Evolutionary conservation across 2,797 vertebrate genomes (phyloP).

Genomic region (Micromesistius poutassou): DNA sequence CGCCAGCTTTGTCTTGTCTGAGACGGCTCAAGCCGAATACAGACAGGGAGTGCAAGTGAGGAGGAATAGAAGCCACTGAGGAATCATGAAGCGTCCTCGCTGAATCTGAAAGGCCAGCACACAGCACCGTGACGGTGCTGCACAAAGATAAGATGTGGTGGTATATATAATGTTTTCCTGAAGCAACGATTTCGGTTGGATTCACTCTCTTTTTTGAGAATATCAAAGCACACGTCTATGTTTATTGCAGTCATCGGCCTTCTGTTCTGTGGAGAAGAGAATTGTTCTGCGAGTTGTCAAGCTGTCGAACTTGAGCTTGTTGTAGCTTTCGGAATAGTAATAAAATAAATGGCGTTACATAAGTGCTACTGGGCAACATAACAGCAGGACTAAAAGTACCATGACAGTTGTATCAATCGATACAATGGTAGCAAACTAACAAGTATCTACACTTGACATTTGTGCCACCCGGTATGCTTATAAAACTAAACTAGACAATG

Average conservation of each 20-base stretch:
- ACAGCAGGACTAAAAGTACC: background rate
- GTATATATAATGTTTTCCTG: background rate
- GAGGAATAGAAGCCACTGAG: background rate
- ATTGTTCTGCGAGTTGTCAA: background rate
- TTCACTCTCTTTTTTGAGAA: background rate
- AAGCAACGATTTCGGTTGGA: background rate
- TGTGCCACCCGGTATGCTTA: background rate
- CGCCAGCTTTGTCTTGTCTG: background rate
- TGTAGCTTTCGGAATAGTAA: background rate
- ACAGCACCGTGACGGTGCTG: background rate
- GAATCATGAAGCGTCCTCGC: background rate
- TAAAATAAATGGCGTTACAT: background rate
- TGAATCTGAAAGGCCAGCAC: background rate
- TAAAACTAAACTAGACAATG: background rate
- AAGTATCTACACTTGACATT: background rate
- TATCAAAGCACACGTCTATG: background rate
- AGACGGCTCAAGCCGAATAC: background rate
- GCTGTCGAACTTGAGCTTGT: background rate
- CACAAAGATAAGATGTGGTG: background rate
- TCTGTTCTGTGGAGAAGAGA: background rate
- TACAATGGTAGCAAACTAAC: too few relatives aligned
- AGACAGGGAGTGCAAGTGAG: background rate
- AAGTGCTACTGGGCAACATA: background rate
- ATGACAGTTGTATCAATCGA: background rate
- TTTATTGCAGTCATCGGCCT: background rate